Evolutionary conservation across 1,140 invertebrate genomes (phyloP).

Genomic region (Penaeus indicus): DNA sequence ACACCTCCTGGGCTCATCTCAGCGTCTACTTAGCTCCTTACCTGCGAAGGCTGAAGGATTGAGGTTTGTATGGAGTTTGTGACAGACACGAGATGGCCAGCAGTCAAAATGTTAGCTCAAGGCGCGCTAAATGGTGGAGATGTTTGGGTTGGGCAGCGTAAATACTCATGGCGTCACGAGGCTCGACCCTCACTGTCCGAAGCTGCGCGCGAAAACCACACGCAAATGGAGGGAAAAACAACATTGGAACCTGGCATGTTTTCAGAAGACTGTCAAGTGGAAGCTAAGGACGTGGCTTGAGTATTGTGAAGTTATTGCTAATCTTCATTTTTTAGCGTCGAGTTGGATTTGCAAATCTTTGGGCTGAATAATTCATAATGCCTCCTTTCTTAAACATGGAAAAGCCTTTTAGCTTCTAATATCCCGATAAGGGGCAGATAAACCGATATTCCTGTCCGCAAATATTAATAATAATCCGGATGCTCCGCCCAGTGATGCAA

Average conservation of each 20-base stretch:
- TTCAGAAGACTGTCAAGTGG: conserved; percentile 59
- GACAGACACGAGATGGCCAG: conserved; percentile 58
- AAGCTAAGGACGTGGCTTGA: conserved; percentile 32
- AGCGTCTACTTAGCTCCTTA: not conserved
- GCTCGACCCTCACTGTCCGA: conserved; percentile 52
- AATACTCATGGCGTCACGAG: conserved; percentile 58
- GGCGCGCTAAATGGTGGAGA: conserved; percentile 61
- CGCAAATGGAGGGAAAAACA: conserved; percentile 63
- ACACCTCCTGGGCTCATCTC: conserved; percentile 4
- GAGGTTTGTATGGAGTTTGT: conserved; percentile 60
- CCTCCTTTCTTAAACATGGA: not conserved
- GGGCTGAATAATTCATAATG: conserved; percentile 55
- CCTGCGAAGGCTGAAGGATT: conserved; percentile 39
- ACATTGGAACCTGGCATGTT: conserved; percentile 61
- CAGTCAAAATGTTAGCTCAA: conserved; percentile 64
- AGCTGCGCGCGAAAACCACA: conserved; percentile 60
- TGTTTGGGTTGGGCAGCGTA: conserved; percentile 58
- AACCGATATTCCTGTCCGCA: too few species aligned
- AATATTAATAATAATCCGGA: too few species aligned
- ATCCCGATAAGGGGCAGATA: too few species aligned
- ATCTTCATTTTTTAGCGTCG: conserved; percentile 44
- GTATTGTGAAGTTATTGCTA: conserved; percentile 62
- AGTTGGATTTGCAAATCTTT: conserved; percentile 49
- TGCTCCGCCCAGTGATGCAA: too few species aligned
- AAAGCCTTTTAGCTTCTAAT: too few species aligned